Conservation (phyloP, 2,888 invertebrate species). For the Oscheius sp. region DNA sequence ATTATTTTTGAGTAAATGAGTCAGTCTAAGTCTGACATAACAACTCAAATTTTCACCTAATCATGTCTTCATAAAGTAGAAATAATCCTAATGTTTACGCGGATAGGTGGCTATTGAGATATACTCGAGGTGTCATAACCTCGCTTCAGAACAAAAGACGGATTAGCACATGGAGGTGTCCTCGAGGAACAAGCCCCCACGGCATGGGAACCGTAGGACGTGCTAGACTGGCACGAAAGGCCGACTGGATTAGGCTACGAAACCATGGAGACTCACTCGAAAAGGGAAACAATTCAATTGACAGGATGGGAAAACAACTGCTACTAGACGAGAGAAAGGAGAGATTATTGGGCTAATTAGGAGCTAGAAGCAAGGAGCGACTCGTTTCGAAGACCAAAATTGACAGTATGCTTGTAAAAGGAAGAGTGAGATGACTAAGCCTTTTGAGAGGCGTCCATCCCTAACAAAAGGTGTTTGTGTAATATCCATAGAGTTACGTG, state of each 20-base stretch:
- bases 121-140: not conserved
- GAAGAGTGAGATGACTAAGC: too few species aligned
- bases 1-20: too few species aligned
- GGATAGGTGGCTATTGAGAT: not conserved
- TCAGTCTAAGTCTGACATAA: not conserved
- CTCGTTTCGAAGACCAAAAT: too few species aligned
- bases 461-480: too few species aligned
- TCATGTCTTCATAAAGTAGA: not conserved
- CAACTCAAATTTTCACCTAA: not conserved
- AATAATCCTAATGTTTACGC: not conserved
- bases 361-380: too few species aligned
- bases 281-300: not conserved
- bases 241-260: constrained; percentile 10
- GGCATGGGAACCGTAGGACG: not conserved
- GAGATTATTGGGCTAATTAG: too few species aligned
- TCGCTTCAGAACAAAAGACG: not conserved
- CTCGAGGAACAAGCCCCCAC: not conserved
- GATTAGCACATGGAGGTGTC: not conserved
- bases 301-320: not conserved
- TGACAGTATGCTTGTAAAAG: too few species aligned
- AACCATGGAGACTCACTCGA: not conserved
- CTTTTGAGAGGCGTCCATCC: too few species aligned
- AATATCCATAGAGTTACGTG: too few species aligned
- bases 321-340: too few species aligned
- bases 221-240: too few species aligned